phyloP scores from a whole-genome alignment of 1,140 invertebrate genomes.

The Antheraea pernyi region DNA sequence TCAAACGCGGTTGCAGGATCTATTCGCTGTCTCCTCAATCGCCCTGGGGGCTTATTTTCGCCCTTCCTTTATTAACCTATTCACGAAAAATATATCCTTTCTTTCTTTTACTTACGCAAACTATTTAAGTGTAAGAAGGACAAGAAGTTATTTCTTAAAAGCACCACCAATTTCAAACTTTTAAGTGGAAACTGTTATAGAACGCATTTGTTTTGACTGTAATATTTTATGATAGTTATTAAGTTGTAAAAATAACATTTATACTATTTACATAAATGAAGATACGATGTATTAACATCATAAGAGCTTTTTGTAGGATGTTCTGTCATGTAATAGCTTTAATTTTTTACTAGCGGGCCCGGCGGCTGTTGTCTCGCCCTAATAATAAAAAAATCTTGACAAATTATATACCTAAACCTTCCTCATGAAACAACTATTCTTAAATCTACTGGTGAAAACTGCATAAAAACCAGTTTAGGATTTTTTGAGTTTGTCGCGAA shows the following conservation, averaged over 20 bases:
- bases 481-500: no score
- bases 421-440: no score
- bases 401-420: no score
- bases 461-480: no score
- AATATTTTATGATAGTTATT: not conserved
- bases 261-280: no score
- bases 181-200: not conserved
- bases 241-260: not conserved
- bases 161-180: not conserved
- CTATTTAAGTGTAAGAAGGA: not conserved
- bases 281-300: no score
- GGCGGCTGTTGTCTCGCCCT: no score
- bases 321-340: no score
- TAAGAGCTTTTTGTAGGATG: no score
- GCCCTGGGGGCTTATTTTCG: not conserved
- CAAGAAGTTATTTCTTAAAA: not conserved
- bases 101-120: not conserved
- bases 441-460: no score
- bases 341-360: no score
- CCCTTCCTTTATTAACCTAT: not conserved
- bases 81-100: not conserved
- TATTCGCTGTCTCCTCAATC: constrained; percentile 8
- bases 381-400: no score
- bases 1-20: constrained; percentile 27
- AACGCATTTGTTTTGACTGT: not conserved